Percentiles rank a stretch among this genome's conserved stretches.
These are phyloP conservation scores for Pseudomyrmex pallidus DNA, from an alignment of 1,140 invertebrate genomes.

Conservation along the genomic window DNA sequence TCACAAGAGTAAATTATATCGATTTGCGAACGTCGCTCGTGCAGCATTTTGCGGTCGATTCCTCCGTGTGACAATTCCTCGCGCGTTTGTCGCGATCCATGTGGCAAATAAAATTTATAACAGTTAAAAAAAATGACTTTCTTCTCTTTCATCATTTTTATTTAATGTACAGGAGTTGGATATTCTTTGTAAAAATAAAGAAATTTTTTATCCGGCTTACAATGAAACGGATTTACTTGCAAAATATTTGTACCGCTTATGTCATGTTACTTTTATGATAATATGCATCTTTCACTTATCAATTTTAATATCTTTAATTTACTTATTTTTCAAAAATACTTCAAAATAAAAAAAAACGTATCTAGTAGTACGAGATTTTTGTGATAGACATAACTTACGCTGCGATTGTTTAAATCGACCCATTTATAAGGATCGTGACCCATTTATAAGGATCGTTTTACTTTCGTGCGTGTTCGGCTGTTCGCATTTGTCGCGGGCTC, in stretches of 20 bases:
- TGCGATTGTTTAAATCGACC: conserved; percentile 45
- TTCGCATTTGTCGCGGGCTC: conserved; percentile 38
- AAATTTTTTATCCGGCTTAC: too few species aligned
- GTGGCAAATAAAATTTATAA: conserved; percentile 18
- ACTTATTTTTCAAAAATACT: neutral
- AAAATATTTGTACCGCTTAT: too few species aligned
- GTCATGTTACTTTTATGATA: too few species aligned
- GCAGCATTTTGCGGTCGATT: conserved; percentile 43
- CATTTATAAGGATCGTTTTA: conserved; percentile 57
- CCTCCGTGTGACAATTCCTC: conserved; percentile 27
- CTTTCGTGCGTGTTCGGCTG: conserved; percentile 42
- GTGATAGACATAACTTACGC: conserved; percentile 24
- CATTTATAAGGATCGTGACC: conserved; percentile 51
- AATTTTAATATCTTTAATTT: too few species aligned
- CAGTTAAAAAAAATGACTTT: too few species aligned
- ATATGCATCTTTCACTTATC: too few species aligned
- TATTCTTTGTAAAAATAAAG: too few species aligned
- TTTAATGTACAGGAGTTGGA: too few species aligned
- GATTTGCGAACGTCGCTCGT: conserved; percentile 56
- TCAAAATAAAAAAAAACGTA: conserved; percentile 16
- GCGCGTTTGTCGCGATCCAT: neutral
- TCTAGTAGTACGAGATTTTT: neutral
- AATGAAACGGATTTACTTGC: too few species aligned
- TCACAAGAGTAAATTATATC: conserved; percentile 58
- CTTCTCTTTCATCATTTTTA: too few species aligned